Base-by-base conservation (phyloP, 2,888 invertebrate genomes). In the Argynnis bischoffii region DNA sequence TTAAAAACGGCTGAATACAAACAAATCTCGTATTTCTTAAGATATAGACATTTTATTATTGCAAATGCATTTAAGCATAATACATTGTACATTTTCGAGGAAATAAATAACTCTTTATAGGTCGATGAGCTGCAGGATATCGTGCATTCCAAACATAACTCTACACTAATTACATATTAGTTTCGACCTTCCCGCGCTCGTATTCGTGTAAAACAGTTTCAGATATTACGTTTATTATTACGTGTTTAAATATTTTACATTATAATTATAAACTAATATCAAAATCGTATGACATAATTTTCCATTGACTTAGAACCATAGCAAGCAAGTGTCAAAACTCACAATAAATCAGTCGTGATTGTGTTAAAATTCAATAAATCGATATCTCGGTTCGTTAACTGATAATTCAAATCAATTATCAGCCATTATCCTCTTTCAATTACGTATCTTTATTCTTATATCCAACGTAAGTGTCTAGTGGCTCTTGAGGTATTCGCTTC, bases 131-230 rank as follows among this genome's bases (percentile, higher is more conserved):
- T 78, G 72, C 74, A 80, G 82, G 82, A 86, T 86, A 84, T 84
- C 80, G 78, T 79, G 80, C 87, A 89, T 89, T 85, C 89, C 83
- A 57, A 76, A 75, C 83, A 86, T 88, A 75, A 75, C 81, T 85
- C 72, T 78, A 81, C 70, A 80, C 74, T 83, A 82, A 83, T 83
- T 82, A 80, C 76, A 76, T 53, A 53, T 57, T 51, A 41, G 46
- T 18, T 69, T 75, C 79, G 84, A 83, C 88, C 86, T 87, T 83
- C 82, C 72, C 67, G 31, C 31, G 54, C 16, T 41, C 18, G 26
- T 66, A 56, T 65, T 65, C 57, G 47, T 55, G 35, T 13, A 31
- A 51, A 26, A 31, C 41, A 6, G 18, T 50, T 56, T 50, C 41
- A 51, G 6, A 57, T 48, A 56, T 63, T 61, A n/a, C 16, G n/a